Percentiles rank a stretch among this genome's conserved stretches.
These are phyloP conservation scores for Aleiodes testaceus DNA, from an alignment of 2,888 invertebrate genomes.

Conservation along the genomic window DNA sequence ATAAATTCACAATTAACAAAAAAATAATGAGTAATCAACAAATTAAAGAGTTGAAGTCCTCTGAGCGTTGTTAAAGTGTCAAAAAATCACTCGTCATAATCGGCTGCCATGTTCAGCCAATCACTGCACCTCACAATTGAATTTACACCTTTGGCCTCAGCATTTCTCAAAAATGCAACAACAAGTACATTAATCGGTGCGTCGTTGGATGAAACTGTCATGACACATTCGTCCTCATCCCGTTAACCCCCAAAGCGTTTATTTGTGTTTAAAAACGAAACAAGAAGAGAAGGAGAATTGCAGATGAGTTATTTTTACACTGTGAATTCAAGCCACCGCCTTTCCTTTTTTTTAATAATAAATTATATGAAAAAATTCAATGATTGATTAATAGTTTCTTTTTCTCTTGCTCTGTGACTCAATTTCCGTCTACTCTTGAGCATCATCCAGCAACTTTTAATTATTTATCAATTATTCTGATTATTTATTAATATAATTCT, in stretches of 20 bases:
- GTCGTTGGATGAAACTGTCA: slow-evolving; percentile 29
- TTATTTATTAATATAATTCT: too few relatives aligned
- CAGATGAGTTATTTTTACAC: slow-evolving; percentile 22
- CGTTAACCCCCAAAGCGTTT: neutral
- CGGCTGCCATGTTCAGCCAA: slow-evolving; percentile 63
- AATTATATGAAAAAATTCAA: too few relatives aligned
- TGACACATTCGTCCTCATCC: slow-evolving; percentile 15
- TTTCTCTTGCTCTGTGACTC: too few relatives aligned
- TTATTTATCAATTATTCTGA: neutral
- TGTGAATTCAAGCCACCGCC: neutral
- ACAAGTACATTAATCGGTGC: slow-evolving; percentile 6
- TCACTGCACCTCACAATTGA: slow-evolving; percentile 13
- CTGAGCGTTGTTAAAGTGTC: too few relatives aligned
- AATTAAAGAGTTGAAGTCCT: too few relatives aligned
- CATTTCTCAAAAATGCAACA: neutral
- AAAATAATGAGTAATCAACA: too few relatives aligned
- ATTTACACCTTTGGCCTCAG: slow-evolving; percentile 28
- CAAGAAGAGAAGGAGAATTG: slow-evolving; percentile 10
- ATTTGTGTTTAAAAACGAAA: slow-evolving; percentile 21
- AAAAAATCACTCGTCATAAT: slow-evolving; percentile 63
- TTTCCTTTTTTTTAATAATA: slow-evolving; percentile 6
- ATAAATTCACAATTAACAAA: too few relatives aligned
- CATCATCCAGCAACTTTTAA: too few relatives aligned
- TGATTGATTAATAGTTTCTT: too few relatives aligned
- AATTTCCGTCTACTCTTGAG: too few relatives aligned